phyloP scores from a whole-genome alignment of 2,888 invertebrate species.

The Anoncus sp. region DNA sequence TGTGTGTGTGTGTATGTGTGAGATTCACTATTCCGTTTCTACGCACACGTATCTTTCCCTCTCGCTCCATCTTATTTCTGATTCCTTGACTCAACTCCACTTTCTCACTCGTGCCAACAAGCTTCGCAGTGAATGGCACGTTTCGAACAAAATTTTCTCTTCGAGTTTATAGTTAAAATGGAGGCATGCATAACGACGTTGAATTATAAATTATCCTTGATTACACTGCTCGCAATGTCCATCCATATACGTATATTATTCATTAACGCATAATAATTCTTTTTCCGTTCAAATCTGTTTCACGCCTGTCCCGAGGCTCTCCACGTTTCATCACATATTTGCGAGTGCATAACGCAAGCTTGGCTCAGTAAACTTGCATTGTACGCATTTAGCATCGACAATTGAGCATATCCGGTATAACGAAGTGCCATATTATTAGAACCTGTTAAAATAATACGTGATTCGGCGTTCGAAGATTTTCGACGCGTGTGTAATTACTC shows the following conservation, averaged over 20 bases:
- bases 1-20: background rate
- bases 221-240: background rate
- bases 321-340: background rate
- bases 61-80: background rate
- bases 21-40: too few relatives aligned
- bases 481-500: background rate
- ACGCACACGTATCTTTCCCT: background rate
- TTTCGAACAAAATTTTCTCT: background rate
- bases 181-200: slow-evolving; percentile 2
- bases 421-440: background rate
- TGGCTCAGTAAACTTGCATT: background rate
- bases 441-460: background rate
- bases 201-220: slow-evolving; percentile 21
- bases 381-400: background rate
- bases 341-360: background rate
- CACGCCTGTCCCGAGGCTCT: background rate
- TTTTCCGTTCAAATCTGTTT: too few relatives aligned
- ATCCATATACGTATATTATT: background rate
- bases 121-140: background rate
- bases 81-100: slow-evolving; percentile 4
- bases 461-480: background rate
- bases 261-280: too few relatives aligned
- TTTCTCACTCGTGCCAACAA: slow-evolving; percentile 16
- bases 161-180: background rate
- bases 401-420: background rate